Percentiles rank a stretch among this genome's conserved stretches.
Conservation (phyloP, 2,113 vertebrate species). For the Mystacornis crossleyi region DNA sequence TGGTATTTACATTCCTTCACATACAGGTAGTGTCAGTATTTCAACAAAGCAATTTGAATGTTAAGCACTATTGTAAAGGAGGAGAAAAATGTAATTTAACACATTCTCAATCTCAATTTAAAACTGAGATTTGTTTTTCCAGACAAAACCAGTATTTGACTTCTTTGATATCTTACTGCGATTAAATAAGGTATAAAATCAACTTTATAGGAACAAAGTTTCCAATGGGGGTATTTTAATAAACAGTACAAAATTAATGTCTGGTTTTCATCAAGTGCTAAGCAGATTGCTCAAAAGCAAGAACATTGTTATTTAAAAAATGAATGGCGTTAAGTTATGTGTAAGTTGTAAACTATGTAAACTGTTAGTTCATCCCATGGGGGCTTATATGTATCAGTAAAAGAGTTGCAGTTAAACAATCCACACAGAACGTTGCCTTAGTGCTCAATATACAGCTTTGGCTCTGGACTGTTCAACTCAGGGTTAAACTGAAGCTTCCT, state of each 20-base stretch:
- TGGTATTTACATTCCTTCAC: conserved; percentile 21
- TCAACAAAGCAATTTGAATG: background rate
- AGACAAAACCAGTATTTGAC: background rate
- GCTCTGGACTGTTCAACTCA: background rate
- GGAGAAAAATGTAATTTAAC: background rate
- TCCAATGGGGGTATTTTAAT: background rate
- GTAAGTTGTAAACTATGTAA: conserved; percentile 46
- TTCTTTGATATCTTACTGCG: background rate
- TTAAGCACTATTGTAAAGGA: background rate
- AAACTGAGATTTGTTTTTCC: background rate
- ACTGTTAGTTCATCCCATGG: conserved; percentile 22
- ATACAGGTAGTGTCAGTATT: background rate
- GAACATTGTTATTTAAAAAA: conserved; percentile 24
- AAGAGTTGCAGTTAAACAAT: conserved; percentile 1
- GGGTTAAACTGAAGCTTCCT: background rate
- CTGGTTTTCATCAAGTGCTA: conserved; percentile 38
- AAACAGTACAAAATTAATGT: background rate
- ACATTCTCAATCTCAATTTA: background rate
- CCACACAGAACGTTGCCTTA: background rate
- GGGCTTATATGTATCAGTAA: background rate
- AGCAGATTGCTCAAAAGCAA: conserved; percentile 9
- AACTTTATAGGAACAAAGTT: background rate
- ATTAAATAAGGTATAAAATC: background rate
- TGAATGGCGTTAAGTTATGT: background rate
- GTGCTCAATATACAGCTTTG: background rate